phyloP scores from a whole-genome alignment of 2,797 vertebrate genomes.

The Pangasius larnaudii region DNA sequence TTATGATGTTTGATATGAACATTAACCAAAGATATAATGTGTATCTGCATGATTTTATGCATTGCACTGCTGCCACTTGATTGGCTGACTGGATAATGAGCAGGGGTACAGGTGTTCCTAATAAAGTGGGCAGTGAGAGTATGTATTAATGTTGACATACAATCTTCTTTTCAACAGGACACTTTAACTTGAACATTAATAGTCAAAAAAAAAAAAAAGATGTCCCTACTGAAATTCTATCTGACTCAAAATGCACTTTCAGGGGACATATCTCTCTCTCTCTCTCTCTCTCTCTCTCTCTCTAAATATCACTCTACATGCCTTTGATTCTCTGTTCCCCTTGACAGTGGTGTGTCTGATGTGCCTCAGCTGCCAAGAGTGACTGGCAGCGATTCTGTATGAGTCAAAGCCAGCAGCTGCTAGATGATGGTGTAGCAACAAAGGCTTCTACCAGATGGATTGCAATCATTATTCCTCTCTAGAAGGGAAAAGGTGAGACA shows the following conservation, averaged over 20 bases:
- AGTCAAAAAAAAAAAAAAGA: background rate
- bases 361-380: slow-evolving; percentile 92
- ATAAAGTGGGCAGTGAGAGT: background rate
- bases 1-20: background rate
- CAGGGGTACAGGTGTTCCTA: background rate
- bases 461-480: slow-evolving; percentile 99
- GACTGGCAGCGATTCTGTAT: slow-evolving; percentile 93
- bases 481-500: slow-evolving; percentile 80
- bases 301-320: slow-evolving; percentile 91
- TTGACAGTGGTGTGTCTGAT: slow-evolving; percentile 92
- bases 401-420: slow-evolving; percentile 98
- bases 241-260: slow-evolving; percentile 78
- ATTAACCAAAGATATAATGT: background rate
- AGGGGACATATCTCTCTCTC: slow-evolving; percentile 80
- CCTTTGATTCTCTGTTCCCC: slow-evolving; percentile 92
- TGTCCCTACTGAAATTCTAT: slow-evolving; percentile 40
- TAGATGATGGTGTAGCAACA: slow-evolving; percentile 98
- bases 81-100: background rate
- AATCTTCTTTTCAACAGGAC: background rate
- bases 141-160: background rate
- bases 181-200: background rate
- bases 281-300: slow-evolving; percentile 81
- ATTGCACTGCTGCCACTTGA: background rate
- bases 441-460: slow-evolving; percentile 98
- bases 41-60: background rate